phyloP scores from a whole-genome alignment of 2,888 invertebrate genomes.

The Andricus curvator region DNA sequence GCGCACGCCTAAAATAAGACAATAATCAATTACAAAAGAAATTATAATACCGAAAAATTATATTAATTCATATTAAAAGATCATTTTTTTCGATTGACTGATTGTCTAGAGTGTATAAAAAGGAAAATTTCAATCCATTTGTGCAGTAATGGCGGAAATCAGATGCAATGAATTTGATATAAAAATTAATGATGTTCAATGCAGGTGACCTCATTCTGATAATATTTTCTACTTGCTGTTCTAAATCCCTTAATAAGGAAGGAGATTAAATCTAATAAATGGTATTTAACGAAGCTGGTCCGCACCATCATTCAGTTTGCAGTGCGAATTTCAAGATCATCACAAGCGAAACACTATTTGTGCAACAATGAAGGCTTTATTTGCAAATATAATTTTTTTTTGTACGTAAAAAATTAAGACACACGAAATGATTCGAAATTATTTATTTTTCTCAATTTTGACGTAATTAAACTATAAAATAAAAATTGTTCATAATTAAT shows the following conservation, averaged over 20 bases:
- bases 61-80: too few species aligned
- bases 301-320: conserved; percentile 17
- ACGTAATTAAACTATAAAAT: not conserved
- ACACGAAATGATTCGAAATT: too few species aligned
- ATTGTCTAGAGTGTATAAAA: too few species aligned
- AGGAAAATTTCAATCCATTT: not conserved
- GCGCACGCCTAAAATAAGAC: too few species aligned
- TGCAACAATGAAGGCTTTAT: not conserved
- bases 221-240: not conserved
- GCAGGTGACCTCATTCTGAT: not conserved
- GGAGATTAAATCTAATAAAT: conserved; percentile 5
- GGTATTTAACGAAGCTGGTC: conserved; percentile 6
- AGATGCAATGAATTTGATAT: not conserved
- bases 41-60: too few species aligned
- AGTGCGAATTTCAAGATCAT: conserved; percentile 10
- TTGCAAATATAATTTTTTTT: not conserved
- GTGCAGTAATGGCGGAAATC: not conserved
- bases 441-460: not conserved
- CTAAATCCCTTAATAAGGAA: conserved; percentile 9
- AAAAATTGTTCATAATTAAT: too few species aligned
- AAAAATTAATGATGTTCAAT: not conserved
- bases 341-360: conserved; percentile 2
- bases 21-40: too few species aligned
- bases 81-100: too few species aligned
- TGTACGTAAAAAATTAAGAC: not conserved